These are phyloP conservation scores for Polypterus senegalus DNA, from an alignment of 2,113 vertebrate genomes.

Conservation along the genomic window DNA sequence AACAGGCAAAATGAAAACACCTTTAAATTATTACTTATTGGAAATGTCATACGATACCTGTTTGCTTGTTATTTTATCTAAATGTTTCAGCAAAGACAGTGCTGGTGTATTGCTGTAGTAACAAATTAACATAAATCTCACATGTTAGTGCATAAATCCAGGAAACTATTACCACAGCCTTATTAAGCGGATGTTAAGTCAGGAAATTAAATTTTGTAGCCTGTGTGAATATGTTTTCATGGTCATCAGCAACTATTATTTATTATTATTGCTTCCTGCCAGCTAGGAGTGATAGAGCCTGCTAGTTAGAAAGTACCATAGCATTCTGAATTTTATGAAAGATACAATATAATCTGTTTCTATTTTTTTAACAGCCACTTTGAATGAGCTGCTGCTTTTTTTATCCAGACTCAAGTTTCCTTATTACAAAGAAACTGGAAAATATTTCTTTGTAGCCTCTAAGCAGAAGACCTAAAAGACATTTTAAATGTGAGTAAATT, in stretches of 20 bases:
- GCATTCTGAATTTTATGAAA: neutral
- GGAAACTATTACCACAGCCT: conserved; percentile 59
- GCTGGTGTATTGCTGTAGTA: conserved; percentile 23
- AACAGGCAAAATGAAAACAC: too few relatives aligned
- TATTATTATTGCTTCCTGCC: conserved; percentile 39
- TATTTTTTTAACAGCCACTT: neutral
- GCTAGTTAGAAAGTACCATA: conserved; percentile 19
- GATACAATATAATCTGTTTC: neutral
- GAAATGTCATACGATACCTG: too few relatives aligned
- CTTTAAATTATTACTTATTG: too few relatives aligned
- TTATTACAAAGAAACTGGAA: too few relatives aligned
- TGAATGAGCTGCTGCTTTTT: neutral
- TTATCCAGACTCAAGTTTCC: too few relatives aligned
- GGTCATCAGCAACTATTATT: conserved; percentile 34
- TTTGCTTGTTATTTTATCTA: too few relatives aligned
- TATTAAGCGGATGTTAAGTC: conserved; percentile 42
- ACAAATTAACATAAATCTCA: conserved; percentile 29
- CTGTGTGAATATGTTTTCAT: conserved; percentile 46
- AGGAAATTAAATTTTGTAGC: conserved; percentile 56
- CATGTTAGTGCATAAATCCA: conserved; percentile 41
- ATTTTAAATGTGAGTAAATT: too few relatives aligned
- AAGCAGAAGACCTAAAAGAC: too few relatives aligned
- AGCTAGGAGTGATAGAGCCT: conserved; percentile 26
- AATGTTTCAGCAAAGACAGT: too few relatives aligned
- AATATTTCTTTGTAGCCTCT: too few relatives aligned